Base-by-base conservation (phyloP, 2,797 vertebrate species). In the Gadopsis bispinosus region DNA sequence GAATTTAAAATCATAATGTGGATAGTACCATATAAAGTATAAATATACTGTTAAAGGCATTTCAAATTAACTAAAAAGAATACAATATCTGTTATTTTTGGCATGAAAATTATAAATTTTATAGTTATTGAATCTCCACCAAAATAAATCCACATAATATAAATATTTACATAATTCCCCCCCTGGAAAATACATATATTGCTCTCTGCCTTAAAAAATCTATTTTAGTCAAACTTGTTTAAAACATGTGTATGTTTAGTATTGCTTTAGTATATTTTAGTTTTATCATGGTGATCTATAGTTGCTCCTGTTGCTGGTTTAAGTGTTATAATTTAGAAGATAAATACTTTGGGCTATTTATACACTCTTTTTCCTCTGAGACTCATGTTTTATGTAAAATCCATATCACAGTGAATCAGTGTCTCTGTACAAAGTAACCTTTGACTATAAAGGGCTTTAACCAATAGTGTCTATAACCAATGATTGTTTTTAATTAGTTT, bases 381-480 rank as follows among this genome's bases (percentile, higher is more conserved):
- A 63, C 20, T 29, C 26, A 69, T 41, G 43, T 48, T 73, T 70
- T 47, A 61, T 50, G 5, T 37, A 37, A 74, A 63, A n/a, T 29
- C 19, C 1, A 39, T 12, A 11, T 64, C 35, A 47, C 13, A 19
- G 19, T 63, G 43, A 63, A 29, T 61, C 11, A 11, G 8, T 13
- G n/a, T 60, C 14, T 59, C 60, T 53, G 6, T 37, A 48, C 1
- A 22, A 26, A 74, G 33, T 51, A 50, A 64, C 7, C 12, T 33
- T 64, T 41, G 6, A 41, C 39, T 60, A 8, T 12, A 55, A 19
- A 14, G 19, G 7, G 10, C 55, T 70, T 67, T 67, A 66, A 79
- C n/a, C 11, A n/a, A 53, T 7, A 47, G 8, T 16, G 29, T 54
- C 9, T 17, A 5, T 17, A 37, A 69, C 17, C 20, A 51, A 47